These are phyloP conservation scores for Stigmatopora nigra DNA, from an alignment of 2,113 vertebrate species.

Conservation along the genomic window DNA sequence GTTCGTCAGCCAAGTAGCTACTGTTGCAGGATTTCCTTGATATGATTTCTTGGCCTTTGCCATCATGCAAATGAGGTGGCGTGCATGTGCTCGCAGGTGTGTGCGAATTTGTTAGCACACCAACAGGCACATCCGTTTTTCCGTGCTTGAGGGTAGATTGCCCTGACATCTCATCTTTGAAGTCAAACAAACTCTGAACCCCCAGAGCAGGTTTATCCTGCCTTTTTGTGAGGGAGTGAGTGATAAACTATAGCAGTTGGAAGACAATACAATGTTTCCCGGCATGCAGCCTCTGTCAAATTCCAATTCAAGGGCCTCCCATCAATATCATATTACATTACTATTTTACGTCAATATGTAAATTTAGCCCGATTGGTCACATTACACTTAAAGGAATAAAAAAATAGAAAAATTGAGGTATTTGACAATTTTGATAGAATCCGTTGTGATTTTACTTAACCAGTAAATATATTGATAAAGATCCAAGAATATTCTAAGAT, in stretches of 20 bases:
- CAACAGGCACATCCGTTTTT: conserved; percentile 32
- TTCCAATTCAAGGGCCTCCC: too few species aligned
- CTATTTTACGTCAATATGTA: too few species aligned
- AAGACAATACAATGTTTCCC: too few species aligned
- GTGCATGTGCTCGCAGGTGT: background rate
- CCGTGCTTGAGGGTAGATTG: conserved; percentile 41
- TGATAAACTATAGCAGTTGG: background rate
- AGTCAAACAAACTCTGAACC: conserved; percentile 60
- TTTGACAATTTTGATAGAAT: too few species aligned
- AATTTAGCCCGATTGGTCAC: too few species aligned
- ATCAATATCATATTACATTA: too few species aligned
- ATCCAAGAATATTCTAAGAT: too few species aligned
- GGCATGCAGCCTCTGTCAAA: too few species aligned
- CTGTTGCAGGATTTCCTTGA: conserved; percentile 39
- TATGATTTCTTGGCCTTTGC: conserved; percentile 37
- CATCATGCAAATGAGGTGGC: conserved; percentile 19
- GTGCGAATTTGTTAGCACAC: conserved; percentile 9
- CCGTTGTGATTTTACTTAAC: too few species aligned
- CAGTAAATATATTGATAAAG: too few species aligned
- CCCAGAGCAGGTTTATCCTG: conserved; percentile 62
- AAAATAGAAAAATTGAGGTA: too few species aligned
- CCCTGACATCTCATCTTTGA: conserved; percentile 54
- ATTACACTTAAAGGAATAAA: too few species aligned
- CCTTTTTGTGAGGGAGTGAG: conserved; percentile 13
- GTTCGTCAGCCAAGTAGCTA: conserved; percentile 25